Conservation (phyloP, 2,888 invertebrate species). For the Tholera decimalis region DNA sequence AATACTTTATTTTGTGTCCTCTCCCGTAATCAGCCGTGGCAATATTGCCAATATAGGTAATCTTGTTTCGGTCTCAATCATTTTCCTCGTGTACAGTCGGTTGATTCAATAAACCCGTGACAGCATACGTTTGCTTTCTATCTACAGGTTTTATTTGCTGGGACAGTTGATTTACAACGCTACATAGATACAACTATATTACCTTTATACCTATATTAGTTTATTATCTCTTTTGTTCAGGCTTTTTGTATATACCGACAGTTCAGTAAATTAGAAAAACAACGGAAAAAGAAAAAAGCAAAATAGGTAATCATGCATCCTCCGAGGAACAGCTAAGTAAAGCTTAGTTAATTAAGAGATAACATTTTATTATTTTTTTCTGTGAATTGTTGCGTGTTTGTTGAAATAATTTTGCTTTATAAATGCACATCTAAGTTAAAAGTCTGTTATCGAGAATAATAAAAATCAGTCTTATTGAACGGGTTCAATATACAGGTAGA, state of each 20-base stretch:
- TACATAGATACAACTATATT: not conserved
- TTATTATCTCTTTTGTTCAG: conserved; percentile 3
- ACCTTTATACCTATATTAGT: not conserved
- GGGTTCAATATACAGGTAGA: no score
- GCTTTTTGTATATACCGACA: not conserved
- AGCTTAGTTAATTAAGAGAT: conserved; percentile 10
- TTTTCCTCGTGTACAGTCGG: conserved; percentile 57
- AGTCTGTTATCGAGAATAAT: not conserved
- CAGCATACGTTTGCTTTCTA: conserved; percentile 49
- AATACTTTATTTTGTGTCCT: conserved; percentile 56
- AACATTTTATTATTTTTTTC: not conserved
- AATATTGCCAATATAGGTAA: conserved; percentile 67
- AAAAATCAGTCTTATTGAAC: not conserved
- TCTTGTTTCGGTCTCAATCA: conserved; percentile 66
- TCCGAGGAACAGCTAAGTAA: conserved; percentile 36
- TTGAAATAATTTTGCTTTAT: not conserved
- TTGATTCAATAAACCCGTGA: conserved; percentile 65
- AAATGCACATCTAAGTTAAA: not conserved
- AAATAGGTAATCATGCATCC: conserved; percentile 22
- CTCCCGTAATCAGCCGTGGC: conserved; percentile 61
- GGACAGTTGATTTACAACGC: conserved; percentile 23
- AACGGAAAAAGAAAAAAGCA: conserved; percentile 21
- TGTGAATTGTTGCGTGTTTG: conserved; percentile 3
- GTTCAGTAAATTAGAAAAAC: conserved; percentile 26
- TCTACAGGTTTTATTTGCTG: conserved; percentile 36